Base-by-base conservation (phyloP, 2,113 vertebrate species). In the Spilogale gracilis region DNA sequence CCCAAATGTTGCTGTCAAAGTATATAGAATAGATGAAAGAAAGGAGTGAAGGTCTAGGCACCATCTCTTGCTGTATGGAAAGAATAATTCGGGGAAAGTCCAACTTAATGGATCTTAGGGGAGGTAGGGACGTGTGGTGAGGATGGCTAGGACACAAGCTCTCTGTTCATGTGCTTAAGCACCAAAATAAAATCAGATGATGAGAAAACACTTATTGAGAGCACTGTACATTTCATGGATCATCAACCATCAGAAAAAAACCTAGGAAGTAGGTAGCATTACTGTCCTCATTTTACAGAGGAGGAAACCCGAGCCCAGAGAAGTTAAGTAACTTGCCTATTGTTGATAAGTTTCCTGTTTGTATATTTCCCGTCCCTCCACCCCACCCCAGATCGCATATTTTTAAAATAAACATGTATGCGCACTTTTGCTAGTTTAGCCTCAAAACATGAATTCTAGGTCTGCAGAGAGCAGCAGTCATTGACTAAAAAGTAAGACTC, bases 341-440 rank as follows among this genome's bases (percentile, higher is more conserved):
- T 79, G 38, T 50, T 17, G 11, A 58, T 85, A 78, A 8, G 82
- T 81, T 81, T 85, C 60, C 58, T 67, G 1, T 82, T 61, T 5
- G 16, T 79, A 17, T 78, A 43, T 16, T 69, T 60, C 95, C 1
- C 43, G 38, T 38, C 38, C 23, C 79, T 13, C 23, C 13, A 7
- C 16, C 32, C 32, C 38, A 25, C 79, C 16, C 23, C n/a, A 21
- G 43, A 93, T 8, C n/a, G 0, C 0, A 0, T 56, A 88, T 94
- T 98, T 96, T 6, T 94, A 87, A 96, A 27, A n/a, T 63, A 86
- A 91, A n/a, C 4, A 32, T 3, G 7, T 30, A 52, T 27, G 95
- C 21, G 3, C 50, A 60, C 58, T 60, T 97, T 97, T 76, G 11
- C 58, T 78, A 56, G 38, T n/a, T 95, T 79, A 71, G 23, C 38